These are phyloP conservation scores for Lycia hirtaria DNA, from an alignment of 2,888 invertebrate species.

Conservation along the genomic window DNA sequence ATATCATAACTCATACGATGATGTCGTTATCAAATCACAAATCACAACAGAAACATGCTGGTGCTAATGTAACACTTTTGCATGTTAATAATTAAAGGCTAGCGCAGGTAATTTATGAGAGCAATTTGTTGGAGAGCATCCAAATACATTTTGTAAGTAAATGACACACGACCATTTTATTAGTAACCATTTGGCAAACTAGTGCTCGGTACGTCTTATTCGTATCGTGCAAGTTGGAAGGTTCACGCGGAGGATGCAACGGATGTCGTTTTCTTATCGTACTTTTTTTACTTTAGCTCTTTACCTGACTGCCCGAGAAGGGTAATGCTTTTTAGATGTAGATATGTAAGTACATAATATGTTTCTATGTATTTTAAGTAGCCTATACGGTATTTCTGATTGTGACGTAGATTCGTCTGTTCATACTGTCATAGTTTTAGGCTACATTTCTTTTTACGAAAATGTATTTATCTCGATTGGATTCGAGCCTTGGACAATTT, in stretches of 20 bases:
- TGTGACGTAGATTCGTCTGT: too few relatives aligned
- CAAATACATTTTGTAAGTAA: slow-evolving; percentile 57
- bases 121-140: slow-evolving; percentile 55
- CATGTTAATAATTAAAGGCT: slow-evolving; percentile 51
- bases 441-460: too few relatives aligned
- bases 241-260: slow-evolving; percentile 45
- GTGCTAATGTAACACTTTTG: slow-evolving; percentile 17
- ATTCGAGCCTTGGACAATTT: too few relatives aligned
- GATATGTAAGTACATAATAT: too few relatives aligned
- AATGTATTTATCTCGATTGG: too few relatives aligned
- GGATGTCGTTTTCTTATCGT: slow-evolving; percentile 53
- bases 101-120: slow-evolving; percentile 51
- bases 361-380: too few relatives aligned
- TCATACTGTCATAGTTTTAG: too few relatives aligned
- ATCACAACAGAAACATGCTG: slow-evolving; percentile 9
- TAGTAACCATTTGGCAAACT: slow-evolving; percentile 59
- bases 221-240: slow-evolving; percentile 47
- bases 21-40: slow-evolving; percentile 18
- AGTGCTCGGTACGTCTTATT: slow-evolving; percentile 49
- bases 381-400: too few relatives aligned
- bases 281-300: slow-evolving; percentile 42
- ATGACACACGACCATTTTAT: slow-evolving; percentile 62
- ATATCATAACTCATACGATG: background rate
- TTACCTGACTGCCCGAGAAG: too few relatives aligned
- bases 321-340: too few relatives aligned